phyloP scores from a whole-genome alignment of 1,140 invertebrate species.

The Berghia stephanieae region DNA sequence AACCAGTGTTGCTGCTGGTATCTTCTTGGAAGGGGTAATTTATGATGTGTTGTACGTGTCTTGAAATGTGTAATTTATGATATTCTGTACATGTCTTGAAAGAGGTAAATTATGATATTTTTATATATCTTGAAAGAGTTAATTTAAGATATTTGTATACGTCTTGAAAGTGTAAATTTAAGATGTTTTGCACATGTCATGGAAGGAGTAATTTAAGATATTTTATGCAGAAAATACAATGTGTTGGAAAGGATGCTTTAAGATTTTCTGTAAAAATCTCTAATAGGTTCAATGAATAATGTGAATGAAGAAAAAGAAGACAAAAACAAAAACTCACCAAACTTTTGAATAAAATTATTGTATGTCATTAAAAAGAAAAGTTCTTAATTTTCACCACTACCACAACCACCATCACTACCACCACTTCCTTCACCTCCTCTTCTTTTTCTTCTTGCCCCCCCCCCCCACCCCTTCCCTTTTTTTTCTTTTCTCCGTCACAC shows the following conservation, averaged over 20 bases:
- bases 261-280: neutral
- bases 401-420: no score
- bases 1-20: conserved; percentile 57
- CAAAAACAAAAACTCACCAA: neutral
- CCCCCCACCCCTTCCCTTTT: no score
- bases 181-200: neutral
- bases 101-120: no score
- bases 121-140: no score
- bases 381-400: no score
- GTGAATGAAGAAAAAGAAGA: no score
- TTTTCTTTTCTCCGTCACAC: no score
- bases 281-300: no score
- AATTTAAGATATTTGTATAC: no score
- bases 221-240: neutral
- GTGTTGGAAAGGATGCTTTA: no score
- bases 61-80: neutral
- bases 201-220: neutral
- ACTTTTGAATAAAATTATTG: neutral
- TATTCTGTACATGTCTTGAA: neutral
- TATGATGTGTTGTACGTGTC: neutral
- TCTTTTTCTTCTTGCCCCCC: neutral
- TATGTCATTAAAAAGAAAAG: neutral
- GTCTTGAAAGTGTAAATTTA: no score
- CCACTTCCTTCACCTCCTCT: no score
- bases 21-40: conserved; percentile 62